Evolutionary conservation across 2,113 vertebrate genomes (phyloP).

Genomic region (Callaeas wilsoni): DNA sequence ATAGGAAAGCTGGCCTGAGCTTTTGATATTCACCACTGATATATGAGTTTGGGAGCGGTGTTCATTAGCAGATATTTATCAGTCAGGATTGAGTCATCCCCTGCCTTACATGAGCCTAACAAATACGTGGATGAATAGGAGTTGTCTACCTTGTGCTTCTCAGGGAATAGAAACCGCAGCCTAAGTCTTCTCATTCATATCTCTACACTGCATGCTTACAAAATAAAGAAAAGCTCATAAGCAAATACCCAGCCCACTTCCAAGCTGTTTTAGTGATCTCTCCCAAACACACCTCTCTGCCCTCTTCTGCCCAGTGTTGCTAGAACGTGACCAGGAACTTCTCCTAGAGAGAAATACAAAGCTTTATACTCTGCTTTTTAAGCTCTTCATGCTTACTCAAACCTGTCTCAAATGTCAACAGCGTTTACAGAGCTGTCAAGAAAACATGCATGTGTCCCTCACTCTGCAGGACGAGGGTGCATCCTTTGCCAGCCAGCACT

Average conservation of each 20-base stretch:
- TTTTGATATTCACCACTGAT: not conserved
- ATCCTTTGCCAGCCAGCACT: not conserved
- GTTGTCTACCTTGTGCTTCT: not conserved
- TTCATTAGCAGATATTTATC: not conserved
- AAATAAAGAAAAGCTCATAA: not conserved
- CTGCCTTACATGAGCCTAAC: not conserved
- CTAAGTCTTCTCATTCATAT: not conserved
- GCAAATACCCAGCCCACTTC: not conserved
- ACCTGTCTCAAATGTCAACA: not conserved
- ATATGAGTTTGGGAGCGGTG: not conserved
- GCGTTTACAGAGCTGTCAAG: not conserved
- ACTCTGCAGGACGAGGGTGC: not conserved
- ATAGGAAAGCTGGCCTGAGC: not conserved
- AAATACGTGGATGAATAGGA: not conserved
- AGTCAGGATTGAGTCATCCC: not conserved
- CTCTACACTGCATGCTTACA: not conserved
- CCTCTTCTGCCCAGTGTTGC: not conserved
- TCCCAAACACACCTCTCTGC: not conserved
- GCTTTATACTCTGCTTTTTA: not conserved
- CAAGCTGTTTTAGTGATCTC: not conserved
- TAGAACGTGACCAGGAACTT: not conserved
- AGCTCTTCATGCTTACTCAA: not conserved
- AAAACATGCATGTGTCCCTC: not conserved
- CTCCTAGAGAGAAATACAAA: not conserved
- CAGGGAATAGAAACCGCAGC: not conserved